Evolutionary conservation across 2,888 invertebrate species (phyloP).

Genomic region (Habroteleia sp.): DNA sequence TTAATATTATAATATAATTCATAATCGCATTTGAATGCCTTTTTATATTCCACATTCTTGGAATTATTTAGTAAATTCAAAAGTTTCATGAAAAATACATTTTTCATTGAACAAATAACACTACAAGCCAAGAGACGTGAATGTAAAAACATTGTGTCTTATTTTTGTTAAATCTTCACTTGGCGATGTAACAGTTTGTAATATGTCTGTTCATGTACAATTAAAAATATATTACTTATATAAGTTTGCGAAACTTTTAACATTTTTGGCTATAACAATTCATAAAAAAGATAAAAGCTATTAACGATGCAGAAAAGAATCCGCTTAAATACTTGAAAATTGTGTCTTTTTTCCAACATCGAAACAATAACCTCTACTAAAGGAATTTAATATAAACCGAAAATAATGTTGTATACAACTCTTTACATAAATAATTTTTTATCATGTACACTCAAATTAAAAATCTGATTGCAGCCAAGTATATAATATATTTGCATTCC

Average conservation of each 20-base stretch:
- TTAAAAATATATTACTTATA: slow-evolving; percentile 55
- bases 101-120: slow-evolving; percentile 30
- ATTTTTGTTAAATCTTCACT: slow-evolving; percentile 42
- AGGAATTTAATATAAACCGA: too few species aligned
- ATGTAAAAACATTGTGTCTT: slow-evolving; percentile 26
- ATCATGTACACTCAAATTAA: too few species aligned
- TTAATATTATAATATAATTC: too few species aligned
- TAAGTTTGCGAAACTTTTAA: slow-evolving; percentile 47
- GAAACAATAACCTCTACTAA: too few species aligned
- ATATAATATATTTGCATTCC: too few species aligned
- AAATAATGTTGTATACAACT: too few species aligned
- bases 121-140: not conserved
- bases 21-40: too few species aligned
- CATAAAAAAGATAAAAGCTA: slow-evolving; percentile 21
- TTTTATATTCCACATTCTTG: too few species aligned
- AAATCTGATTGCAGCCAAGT: too few species aligned
- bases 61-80: too few species aligned
- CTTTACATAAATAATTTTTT: too few species aligned
- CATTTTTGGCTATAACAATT: slow-evolving; percentile 48
- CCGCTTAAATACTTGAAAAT: slow-evolving; percentile 21
- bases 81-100: slow-evolving; percentile 13
- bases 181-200: slow-evolving; percentile 39
- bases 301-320: slow-evolving; percentile 31
- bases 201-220: slow-evolving; percentile 43
- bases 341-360: too few species aligned